Evolutionary conservation across 2,113 vertebrate species (phyloP).

Genomic region (Mustelus asterias): DNA sequence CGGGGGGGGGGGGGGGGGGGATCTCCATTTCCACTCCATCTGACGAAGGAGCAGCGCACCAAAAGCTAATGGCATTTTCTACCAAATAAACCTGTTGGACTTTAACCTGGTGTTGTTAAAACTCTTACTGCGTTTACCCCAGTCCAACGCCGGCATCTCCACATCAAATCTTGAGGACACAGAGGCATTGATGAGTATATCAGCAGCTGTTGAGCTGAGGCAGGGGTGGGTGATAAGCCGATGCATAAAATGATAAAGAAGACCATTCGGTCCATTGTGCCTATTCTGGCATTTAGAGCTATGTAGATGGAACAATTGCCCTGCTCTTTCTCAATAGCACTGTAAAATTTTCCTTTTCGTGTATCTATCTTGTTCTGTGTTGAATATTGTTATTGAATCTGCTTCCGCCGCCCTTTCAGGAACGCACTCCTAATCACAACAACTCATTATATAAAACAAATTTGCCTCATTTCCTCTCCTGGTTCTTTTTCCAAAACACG

Average conservation of each 20-base stretch:
- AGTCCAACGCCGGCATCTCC: too few relatives aligned
- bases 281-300: neutral
- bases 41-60: too few relatives aligned
- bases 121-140: too few relatives aligned
- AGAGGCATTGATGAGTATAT: too few relatives aligned
- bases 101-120: too few relatives aligned
- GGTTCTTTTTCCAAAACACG: neutral
- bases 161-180: too few relatives aligned
- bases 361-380: neutral
- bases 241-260: neutral
- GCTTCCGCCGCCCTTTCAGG: too few relatives aligned
- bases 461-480: neutral
- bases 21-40: too few relatives aligned
- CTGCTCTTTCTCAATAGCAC: neutral
- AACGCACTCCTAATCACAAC: neutral
- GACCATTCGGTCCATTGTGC: neutral
- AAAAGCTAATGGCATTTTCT: too few relatives aligned
- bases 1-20: too few relatives aligned
- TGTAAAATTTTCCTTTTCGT: neutral
- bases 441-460: neutral
- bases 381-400: neutral
- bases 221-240: neutral
- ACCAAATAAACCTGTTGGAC: too few relatives aligned
- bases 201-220: too few relatives aligned
- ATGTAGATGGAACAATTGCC: neutral